A percentile compares a stretch with the other conserved stretches of the same genome.
These are phyloP conservation scores for Paralvinella palmiformis DNA, from an alignment of 1,140 invertebrate species.

Conservation along the genomic window DNA sequence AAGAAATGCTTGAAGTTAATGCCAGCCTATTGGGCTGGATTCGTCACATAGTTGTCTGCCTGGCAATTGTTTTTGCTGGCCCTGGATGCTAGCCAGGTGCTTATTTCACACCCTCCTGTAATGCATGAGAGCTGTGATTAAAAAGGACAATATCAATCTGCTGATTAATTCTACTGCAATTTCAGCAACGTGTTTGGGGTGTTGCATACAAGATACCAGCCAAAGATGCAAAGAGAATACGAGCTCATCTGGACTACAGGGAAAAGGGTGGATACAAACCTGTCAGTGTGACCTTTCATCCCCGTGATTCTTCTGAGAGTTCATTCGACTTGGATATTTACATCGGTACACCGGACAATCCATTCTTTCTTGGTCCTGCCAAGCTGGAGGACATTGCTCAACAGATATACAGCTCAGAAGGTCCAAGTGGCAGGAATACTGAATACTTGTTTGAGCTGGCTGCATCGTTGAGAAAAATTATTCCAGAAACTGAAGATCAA, in stretches of 20 bases:
- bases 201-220: conserved; percentile 78
- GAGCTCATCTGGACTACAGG: conserved; percentile 75
- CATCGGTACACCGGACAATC: conserved; percentile 70
- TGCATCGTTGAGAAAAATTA: conserved; percentile 66
- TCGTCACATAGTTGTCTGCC: no score
- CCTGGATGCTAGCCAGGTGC: no score
- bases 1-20: no score
- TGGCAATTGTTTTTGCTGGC: background rate
- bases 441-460: conserved; percentile 85
- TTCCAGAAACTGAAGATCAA: conserved; percentile 57
- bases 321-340: conserved; percentile 75
- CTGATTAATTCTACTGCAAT: conserved; percentile 16
- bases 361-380: conserved; percentile 63
- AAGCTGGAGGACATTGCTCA: conserved; percentile 68
- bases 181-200: conserved; percentile 73
- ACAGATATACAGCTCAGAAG: conserved; percentile 66
- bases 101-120: no score
- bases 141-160: no score
- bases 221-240: conserved; percentile 64
- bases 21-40: no score
- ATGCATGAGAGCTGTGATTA: no score
- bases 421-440: conserved; percentile 78
- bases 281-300: conserved; percentile 34
- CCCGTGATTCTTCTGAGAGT: conserved; percentile 17
- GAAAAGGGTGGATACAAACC: conserved; percentile 63